Evolutionary conservation across 2,113 vertebrate genomes (phyloP), one percentile per base, ranked within the genome.

Genomic region (Callocephalon fimbriatum): DNA sequence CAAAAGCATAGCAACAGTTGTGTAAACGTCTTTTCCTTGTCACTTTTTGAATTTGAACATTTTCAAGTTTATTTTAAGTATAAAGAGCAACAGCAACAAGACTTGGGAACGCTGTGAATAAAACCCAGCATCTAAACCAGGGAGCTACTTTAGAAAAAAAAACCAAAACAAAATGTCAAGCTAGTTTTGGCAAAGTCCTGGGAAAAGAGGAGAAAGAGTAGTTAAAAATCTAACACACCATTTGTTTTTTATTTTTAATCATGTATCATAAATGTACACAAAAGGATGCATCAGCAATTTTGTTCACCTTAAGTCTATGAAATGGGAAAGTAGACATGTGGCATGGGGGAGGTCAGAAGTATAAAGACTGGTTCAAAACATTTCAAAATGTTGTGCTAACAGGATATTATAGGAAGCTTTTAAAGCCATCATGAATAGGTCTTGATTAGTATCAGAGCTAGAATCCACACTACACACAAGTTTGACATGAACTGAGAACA

Each of bases 301-400:
- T 93, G 63, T 71, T 86, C 82, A 88, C n/a, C 67, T 79, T 85
- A 62, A 75, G 35, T 79, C 47, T 47, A 63, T 25, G 45, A 95
- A 90, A 86, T 66, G 54, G 53, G 61, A 65, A 92, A 80, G 54
- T 17, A 92, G 72, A 96, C 71, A 83, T 38, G 86, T 48, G 51
- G 75, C 73, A 74, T 87, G 71, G 93, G 56, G 81, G 90, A 95
- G 82, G 92, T 93, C 95, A 93, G 68, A 94, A 92, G 20, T 88
- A 86, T 73, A 65, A 74, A 94, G 95, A 93, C 93, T 90, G 94
- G 92, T 94, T 96, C 18, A 5, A 91, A 96, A 95, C 84, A 86
- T 96, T 90, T 93, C 88, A 70, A 86, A 92, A 90, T 92, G 88
- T 86, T 83, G 90, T 54, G 68, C 88, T 89, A 86, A 86, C 19